Base-by-base conservation (phyloP, 1,140 invertebrate genomes). In the Chlorops oryzae region DNA sequence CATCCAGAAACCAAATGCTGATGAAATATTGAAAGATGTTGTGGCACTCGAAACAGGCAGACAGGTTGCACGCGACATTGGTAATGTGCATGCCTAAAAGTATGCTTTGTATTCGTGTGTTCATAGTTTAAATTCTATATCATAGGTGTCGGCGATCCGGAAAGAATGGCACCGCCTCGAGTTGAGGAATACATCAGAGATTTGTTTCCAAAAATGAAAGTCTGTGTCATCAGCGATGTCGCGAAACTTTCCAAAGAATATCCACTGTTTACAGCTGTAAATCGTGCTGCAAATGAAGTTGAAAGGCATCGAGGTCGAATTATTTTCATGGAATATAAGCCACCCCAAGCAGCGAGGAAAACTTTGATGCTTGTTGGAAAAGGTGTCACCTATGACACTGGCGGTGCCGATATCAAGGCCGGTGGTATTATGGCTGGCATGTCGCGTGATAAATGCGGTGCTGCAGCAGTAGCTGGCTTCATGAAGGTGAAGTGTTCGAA, bases 381-480 rank as follows among this genome's bases (percentile, higher is more conserved):
- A 79, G 96, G 96, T 41, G 92, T 98, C 13, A 97, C 93, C 49
- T 96, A 93, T 59, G 91, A 95, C 61, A 94, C 91, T 18, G 92
- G 91, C 51, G 87, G 88, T 51, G 84, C 85, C 60, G 91, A 96
- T 74, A 84, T 96, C 56, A 96, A 96, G 75, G 84, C 83, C 48
- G 82, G 83, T 13, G 89, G 92, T 18, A 71, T 78, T 15, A 97
- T 97, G 93, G 82, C 84, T 34, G 92, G 92, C 5, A 98, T 97
- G 94, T 90, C 89, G 2, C 76, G 93, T n/a, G 95, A 98, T 63
- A 98, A 98, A 73, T 94, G 93, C 72, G 96, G 96, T 1, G 89
- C 93, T 20, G 93, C 95, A 9, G 89, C 91, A 21, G 89, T 92
- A 2, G 91, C 88, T 40, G 95, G 96, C 12, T 95, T 98, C 61